These are phyloP conservation scores for Threskiornis aethiopicus DNA, from an alignment of 2,797 vertebrate species.

Conservation along the genomic window DNA sequence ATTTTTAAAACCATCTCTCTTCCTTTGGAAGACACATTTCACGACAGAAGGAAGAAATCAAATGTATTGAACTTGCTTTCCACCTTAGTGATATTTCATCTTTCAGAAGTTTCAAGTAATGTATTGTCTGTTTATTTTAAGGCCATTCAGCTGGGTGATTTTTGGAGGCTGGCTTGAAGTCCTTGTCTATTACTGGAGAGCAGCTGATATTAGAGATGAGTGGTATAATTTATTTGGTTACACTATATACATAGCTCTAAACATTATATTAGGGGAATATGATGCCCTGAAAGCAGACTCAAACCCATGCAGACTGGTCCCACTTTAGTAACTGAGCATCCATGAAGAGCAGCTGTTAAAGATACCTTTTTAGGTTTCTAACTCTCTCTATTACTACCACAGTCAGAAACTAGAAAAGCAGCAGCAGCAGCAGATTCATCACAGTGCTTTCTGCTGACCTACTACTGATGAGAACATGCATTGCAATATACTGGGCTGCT, in stretches of 20 bases:
- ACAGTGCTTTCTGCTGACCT: conserved; percentile 10
- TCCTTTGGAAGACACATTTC: background rate
- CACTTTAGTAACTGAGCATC: background rate
- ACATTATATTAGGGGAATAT: background rate
- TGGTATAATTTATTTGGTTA: background rate
- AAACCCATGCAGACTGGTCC: background rate
- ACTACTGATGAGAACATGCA: background rate
- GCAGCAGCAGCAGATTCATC: background rate
- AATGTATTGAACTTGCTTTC: background rate
- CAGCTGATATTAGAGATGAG: background rate
- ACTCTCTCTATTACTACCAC: background rate
- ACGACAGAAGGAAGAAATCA: background rate
- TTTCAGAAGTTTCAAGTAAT: background rate
- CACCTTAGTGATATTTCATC: background rate
- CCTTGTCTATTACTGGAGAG: background rate
- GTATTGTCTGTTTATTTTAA: background rate
- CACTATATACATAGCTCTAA: background rate
- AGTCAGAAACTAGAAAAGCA: background rate
- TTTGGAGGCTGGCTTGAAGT: background rate
- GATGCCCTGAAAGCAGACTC: background rate
- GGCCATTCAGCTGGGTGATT: background rate
- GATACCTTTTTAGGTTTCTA: background rate
- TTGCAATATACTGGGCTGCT: background rate
- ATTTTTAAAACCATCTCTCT: background rate
- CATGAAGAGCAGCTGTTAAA: background rate